Base-by-base conservation (phyloP, 1,140 invertebrate genomes). In the Calephelis virginiensis region DNA sequence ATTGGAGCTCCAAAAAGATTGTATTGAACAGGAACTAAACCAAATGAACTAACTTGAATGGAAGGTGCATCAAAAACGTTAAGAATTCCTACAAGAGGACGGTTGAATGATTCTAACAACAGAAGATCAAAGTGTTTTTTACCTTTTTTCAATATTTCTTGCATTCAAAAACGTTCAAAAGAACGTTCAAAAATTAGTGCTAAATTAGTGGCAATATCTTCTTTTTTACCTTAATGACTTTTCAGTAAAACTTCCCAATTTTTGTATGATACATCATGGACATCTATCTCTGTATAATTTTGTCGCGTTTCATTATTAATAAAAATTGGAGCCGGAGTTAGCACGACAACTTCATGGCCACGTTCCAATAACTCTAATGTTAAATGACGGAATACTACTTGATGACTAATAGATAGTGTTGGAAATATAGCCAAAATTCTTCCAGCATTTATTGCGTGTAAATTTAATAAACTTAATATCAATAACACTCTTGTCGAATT, bases 1-100 rank as follows among this genome's bases (percentile, higher is more conserved):
- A 78, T 70, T 9, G 86, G 80, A 64, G 89, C 90, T 13, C 92
- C 93, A 7, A 90, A 66, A 2, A 71, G 56, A 5, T 80, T 68
- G 28, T 73, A 81, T 37, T 75, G 67, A 8, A 66, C 64, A 8
- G 60, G 10, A 11, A 66, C n/a, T 1, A 65, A 56, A 9, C 73
- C 72, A 40, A 81, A 73, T 1, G 91, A 89, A 47, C 79, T 83
- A 3, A 90, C 65, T 14, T 75, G 61, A 17, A 92, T 82, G 6
- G 91, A 53, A 10, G 76, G 82, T 6, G 75, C 89, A 45, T 88
- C 77, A 56, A 89, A 89, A 47, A 77, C 71, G 61, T 92, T 72
- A 2, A 80, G 82, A 13, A 91, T 81, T 4, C 67, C 82, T 53
- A 81, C 68, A 12, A 75, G 70, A 5, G 77, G 64, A n/a, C 72